Base-by-base conservation (phyloP, 2,888 invertebrate species). In the Carcina quercana region DNA sequence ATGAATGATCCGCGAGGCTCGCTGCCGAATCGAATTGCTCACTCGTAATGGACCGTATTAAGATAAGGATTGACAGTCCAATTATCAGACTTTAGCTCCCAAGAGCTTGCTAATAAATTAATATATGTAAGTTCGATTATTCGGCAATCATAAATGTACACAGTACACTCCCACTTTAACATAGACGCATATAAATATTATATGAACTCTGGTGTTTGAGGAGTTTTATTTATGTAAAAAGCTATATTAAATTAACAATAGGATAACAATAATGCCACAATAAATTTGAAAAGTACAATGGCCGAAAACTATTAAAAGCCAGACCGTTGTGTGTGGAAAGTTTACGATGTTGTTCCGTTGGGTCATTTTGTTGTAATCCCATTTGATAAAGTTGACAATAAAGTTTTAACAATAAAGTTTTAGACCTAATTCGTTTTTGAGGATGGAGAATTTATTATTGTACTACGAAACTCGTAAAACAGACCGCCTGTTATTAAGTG, bases 401-500 rank as follows among this genome's bases (percentile, higher is more conserved):
- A 71, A 72, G 58, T 56, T 46, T n/a, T 55, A 50, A 59, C 59
- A 65, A 63, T 70, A 66, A 69, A 72, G 64, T 61, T 65, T 63
- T 61, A 59, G 58, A 60, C 54, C 61, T 66, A 68, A 67, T 68
- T 61, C 58, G 59, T 68, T 67, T 70, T 69, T 67, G 58, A 66
- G 53, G 54, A 67, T 63, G 59, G 50, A 56, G 51, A 65, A 71
- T 72, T 70, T 72, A 70, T 68, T 60, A 61, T 47, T 42, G 43
- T 53, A 52, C 58, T 53, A 53, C 57, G 52, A 46, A 43, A 49
- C 50, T 72, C 68, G 63, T 74, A 68, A 74, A 70, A 63, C 62
- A 65, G 56, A 63, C 60, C 59, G 57, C 55, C 54, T 60, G 66
- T 74, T 68, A 72, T 70, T 68, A 66, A 65, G 69, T 75, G 72